A percentile compares a stretch with the other conserved stretches of the same genome.
phyloP scores from a whole-genome alignment of 2,113 vertebrate genomes.

The Sciurus niger region DNA sequence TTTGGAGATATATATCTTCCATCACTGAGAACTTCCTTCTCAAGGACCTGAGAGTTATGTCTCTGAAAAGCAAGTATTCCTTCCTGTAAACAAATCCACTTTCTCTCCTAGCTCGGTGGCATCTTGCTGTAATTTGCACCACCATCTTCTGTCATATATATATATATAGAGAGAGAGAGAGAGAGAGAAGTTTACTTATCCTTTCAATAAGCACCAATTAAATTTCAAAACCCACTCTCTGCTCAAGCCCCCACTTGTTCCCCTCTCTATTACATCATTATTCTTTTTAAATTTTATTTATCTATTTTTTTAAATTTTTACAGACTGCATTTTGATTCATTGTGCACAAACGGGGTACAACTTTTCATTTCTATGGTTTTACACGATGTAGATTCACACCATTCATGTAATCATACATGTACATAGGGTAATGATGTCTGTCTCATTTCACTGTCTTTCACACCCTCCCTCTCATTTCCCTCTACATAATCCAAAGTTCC shows the following conservation, averaged over 20 bases:
- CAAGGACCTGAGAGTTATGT: background rate
- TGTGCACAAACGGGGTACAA: too few species aligned
- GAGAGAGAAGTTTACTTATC: background rate
- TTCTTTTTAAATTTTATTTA: background rate
- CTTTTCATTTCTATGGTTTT: too few species aligned
- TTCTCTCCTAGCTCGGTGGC: background rate
- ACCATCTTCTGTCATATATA: background rate
- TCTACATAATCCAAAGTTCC: too few species aligned
- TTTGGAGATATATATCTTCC: background rate
- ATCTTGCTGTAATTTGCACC: background rate
- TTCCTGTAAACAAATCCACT: background rate
- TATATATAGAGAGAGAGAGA: background rate
- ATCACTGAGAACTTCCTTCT: background rate
- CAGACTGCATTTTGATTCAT: too few species aligned
- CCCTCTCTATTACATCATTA: background rate
- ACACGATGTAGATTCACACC: too few species aligned
- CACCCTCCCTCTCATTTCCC: too few species aligned
- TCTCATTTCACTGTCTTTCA: too few species aligned
- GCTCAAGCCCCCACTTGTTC: background rate
- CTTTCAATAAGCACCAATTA: background rate
- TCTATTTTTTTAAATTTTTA: too few species aligned
- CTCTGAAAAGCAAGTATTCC: background rate
- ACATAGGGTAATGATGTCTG: too few species aligned
- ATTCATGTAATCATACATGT: too few species aligned
- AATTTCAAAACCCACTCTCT: background rate